Evolutionary conservation across 1,140 invertebrate species (phyloP).

Genomic region (Lerema accius): DNA sequence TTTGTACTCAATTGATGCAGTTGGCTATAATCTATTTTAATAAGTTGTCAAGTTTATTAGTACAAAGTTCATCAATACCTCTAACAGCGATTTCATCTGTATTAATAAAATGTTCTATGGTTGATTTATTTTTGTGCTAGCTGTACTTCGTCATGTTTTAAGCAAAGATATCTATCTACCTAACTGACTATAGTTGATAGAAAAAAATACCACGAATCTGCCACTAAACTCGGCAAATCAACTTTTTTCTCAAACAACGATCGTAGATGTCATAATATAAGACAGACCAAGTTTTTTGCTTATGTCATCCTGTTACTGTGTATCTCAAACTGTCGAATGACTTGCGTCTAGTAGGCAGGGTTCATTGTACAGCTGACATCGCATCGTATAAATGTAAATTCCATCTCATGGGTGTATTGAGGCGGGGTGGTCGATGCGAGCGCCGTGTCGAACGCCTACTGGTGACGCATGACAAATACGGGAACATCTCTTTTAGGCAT

Average conservation of each 20-base stretch:
- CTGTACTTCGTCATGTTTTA: too few relatives aligned
- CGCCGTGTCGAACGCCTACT: neutral
- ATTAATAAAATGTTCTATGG: too few relatives aligned
- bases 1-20: too few relatives aligned
- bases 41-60: too few relatives aligned
- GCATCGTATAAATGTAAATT: slow-evolving; percentile 25
- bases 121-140: too few relatives aligned
- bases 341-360: slow-evolving; percentile 10
- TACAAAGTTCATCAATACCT: too few relatives aligned
- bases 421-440: slow-evolving; percentile 5
- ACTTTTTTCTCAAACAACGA: neutral
- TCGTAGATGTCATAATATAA: neutral
- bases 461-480: slow-evolving; percentile 3
- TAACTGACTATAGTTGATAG: too few relatives aligned
- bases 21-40: too few relatives aligned
- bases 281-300: neutral
- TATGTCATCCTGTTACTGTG: neutral
- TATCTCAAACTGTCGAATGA: neutral
- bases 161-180: too few relatives aligned
- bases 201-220: too few relatives aligned
- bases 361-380: slow-evolving; percentile 13
- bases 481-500: neutral
- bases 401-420: slow-evolving; percentile 7
- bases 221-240: too few relatives aligned
- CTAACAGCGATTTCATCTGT: too few relatives aligned